Percentiles rank a stretch among this genome's conserved stretches.
Evolutionary conservation across 2,888 invertebrate species (phyloP).

Genomic region (Maniola hyperantus): DNA sequence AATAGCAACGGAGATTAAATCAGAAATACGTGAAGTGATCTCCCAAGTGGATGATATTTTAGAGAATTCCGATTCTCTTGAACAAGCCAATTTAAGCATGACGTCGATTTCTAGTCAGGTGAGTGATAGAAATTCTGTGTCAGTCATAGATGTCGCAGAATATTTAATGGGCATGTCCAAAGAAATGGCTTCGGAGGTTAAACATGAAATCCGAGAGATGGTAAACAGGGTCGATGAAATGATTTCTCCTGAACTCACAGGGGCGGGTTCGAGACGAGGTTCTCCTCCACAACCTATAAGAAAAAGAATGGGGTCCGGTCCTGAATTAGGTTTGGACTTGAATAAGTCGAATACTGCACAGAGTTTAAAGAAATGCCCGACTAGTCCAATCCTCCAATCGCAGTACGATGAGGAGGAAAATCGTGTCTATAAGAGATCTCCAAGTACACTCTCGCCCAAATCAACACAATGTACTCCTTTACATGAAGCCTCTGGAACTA

Average conservation of each 20-base stretch:
- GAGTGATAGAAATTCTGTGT: conserved; percentile 86
- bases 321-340: conserved; percentile 70
- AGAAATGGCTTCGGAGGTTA: conserved; percentile 91
- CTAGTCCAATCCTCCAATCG: conserved; percentile 69
- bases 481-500: conserved; percentile 72
- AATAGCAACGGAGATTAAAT: conserved; percentile 90
- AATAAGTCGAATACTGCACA: conserved; percentile 53
- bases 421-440: conserved; percentile 58
- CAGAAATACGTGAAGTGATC: conserved; percentile 91
- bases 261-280: conserved; percentile 64
- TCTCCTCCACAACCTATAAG: conserved; percentile 75
- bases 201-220: conserved; percentile 89
- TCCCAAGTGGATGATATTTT: conserved; percentile 90
- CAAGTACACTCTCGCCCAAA: conserved; percentile 66
- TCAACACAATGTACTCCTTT: conserved; percentile 72
- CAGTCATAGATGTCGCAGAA: conserved; percentile 89
- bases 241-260: conserved; percentile 78
- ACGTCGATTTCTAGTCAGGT: conserved; percentile 83
- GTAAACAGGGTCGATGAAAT: conserved; percentile 88
- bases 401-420: conserved; percentile 67
- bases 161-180: conserved; percentile 90
- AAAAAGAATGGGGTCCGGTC: conserved; percentile 70
- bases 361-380: conserved; percentile 71
- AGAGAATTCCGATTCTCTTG: conserved; percentile 85
- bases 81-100: conserved; percentile 76